Conservation (phyloP, 2,888 invertebrate genomes). For the Lampropteryx suffumata region DNA sequence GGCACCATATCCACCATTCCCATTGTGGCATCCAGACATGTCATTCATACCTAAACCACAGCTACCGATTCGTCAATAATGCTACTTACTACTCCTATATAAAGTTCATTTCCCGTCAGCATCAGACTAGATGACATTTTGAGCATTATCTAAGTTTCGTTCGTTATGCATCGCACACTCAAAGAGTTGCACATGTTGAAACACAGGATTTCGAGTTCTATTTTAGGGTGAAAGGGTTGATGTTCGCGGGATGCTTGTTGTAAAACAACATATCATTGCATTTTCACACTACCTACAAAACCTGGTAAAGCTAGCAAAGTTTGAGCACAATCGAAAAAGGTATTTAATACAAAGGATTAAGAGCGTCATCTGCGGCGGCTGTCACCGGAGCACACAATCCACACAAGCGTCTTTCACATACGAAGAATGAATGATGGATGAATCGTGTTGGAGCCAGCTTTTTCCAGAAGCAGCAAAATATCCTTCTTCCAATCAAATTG, state of each 20-base stretch:
- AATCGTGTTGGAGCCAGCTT: slow-evolving; percentile 68
- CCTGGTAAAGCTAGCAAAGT: slow-evolving; percentile 48
- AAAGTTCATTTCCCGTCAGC: slow-evolving; percentile 31
- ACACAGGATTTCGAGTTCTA: slow-evolving; percentile 9
- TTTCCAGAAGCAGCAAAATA: slow-evolving; percentile 54
- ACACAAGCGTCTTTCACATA: slow-evolving; percentile 74
- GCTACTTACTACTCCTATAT: slow-evolving; percentile 20
- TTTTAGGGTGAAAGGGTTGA: not conserved
- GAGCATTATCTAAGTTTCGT: slow-evolving; percentile 56
- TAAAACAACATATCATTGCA: slow-evolving; percentile 27
- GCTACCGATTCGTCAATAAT: slow-evolving; percentile 23
- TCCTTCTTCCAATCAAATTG: slow-evolving; percentile 23
- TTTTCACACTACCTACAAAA: slow-evolving; percentile 48
- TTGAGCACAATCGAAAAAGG: slow-evolving; percentile 52
- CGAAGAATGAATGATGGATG: slow-evolving; percentile 76
- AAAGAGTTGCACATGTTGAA: slow-evolving; percentile 2
- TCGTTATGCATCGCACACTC: slow-evolving; percentile 36
- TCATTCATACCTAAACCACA: slow-evolving; percentile 13
- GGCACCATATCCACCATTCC: slow-evolving; percentile 9
- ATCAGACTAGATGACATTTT: slow-evolving; percentile 41
- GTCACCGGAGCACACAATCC: slow-evolving; percentile 63
- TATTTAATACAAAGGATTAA: slow-evolving; percentile 50
- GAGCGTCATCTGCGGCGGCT: slow-evolving; percentile 42
- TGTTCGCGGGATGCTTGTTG: not conserved
- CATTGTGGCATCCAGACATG: slow-evolving; percentile 17